Base-by-base conservation (phyloP, 2,797 vertebrate species). In the Sebastolobus altivelis region DNA sequence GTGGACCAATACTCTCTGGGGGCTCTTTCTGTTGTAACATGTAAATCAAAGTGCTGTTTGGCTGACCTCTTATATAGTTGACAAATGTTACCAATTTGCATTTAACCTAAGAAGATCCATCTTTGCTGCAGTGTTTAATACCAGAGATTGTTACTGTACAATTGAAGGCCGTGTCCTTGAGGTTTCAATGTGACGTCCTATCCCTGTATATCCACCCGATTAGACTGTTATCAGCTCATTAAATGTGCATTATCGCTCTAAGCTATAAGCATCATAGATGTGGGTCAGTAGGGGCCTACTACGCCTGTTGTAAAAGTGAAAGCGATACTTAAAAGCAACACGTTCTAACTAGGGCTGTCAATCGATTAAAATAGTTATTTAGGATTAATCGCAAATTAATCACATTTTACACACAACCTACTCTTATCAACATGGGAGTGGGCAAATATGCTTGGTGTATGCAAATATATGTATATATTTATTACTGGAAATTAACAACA, bases 11-110 rank as follows among this genome's bases (percentile, higher is more conserved):
- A 77, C 25, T 60, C 46, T n/a, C 40, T 69, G 46, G 69, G 37
- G 22, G 35, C 14, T 82, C n/a, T 76, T 43, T 78, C 73, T 72
- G 58, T 77, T 79, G 80, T 46, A 76, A 85, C 75, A 77, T 62
- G 20, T 70, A 72, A 79, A 85, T 84, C 62, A 79, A 81, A 86
- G 68, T 72, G 16, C 33, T 77, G 58, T 78, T 87, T 89, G 78
- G 80, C 78, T 79, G 66, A 40, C 14, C 35, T 78, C 62, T 75
- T 84, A 78, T 72, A 55, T 54, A 59, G 61, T 25, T 82, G 60
- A 81, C 35, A 72, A 77, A 76, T 86, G 67, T 52, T 83, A 65
- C 72, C 70, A 89, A 25, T 81, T 88, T 87, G 77, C 77, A 52
- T 71, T 63, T 22, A 65, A 76, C 33, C 16, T 76, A 75, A 72